Conservation (phyloP, 2,888 invertebrate species). For the Lamellibrachia columna region DNA sequence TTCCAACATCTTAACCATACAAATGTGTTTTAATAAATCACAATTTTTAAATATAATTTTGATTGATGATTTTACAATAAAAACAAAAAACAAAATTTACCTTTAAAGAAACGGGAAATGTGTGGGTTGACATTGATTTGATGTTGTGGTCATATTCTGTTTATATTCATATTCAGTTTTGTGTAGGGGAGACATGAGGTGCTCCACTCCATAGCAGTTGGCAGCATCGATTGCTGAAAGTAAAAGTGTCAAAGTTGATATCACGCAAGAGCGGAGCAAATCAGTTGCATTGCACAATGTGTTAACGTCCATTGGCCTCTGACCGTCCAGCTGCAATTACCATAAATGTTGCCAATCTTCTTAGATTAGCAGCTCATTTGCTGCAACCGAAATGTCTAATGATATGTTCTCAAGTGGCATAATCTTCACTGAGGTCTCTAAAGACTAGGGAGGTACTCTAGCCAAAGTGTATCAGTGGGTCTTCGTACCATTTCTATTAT, state of each 20-base stretch:
- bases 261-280: constrained; percentile 6
- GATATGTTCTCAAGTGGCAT: not conserved
- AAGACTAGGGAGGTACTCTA: not conserved
- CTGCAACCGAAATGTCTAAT: not conserved
- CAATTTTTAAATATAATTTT: not conserved
- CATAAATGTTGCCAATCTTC: not conserved
- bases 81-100: not conserved
- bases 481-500: too few relatives aligned
- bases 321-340: not conserved
- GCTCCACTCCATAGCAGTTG: not conserved
- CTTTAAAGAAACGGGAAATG: not conserved
- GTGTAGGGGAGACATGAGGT: not conserved
- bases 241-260: constrained; percentile 8
- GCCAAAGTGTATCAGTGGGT: too few relatives aligned
- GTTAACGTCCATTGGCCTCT: not conserved
- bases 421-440: not conserved
- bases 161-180: not conserved
- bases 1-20: too few relatives aligned
- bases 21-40: too few relatives aligned
- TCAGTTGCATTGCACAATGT: not conserved
- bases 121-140: not conserved
- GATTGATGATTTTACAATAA: not conserved
- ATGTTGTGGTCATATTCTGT: not conserved
- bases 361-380: constrained; percentile 1
- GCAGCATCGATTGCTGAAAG: not conserved